Evolutionary conservation across 2,888 invertebrate genomes (phyloP).

Genomic region (Alviniconcha strummeri): DNA sequence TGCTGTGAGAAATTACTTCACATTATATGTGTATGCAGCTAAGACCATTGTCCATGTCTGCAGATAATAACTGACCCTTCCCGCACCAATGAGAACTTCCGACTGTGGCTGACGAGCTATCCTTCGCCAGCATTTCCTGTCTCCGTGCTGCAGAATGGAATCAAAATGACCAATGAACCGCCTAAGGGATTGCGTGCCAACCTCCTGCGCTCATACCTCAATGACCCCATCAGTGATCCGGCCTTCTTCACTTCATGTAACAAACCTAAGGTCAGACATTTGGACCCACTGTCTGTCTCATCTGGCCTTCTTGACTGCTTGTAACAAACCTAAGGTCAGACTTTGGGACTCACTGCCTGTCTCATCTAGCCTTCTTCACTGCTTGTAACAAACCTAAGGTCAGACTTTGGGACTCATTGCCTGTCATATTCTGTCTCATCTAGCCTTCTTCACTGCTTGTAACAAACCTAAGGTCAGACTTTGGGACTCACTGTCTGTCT

Average conservation of each 20-base stretch:
- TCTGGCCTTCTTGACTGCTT: not conserved
- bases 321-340: not conserved
- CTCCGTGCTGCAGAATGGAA: constrained; percentile 72
- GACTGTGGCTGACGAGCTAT: constrained; percentile 73
- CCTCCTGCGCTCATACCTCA: constrained; percentile 73
- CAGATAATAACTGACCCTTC: constrained; percentile 68
- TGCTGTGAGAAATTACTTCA: too few relatives aligned
- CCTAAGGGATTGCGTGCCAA: constrained; percentile 73
- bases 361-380: not conserved
- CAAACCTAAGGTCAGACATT: constrained; percentile 71
- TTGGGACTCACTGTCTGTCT: too few relatives aligned
- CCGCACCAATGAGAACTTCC: constrained; percentile 65
- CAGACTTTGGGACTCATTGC: too few relatives aligned
- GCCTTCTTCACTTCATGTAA: constrained; percentile 82
- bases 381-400: not conserved
- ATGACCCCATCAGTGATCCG: constrained; percentile 76
- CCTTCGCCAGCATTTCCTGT: constrained; percentile 73
- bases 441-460: not conserved
- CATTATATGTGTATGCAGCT: too few relatives aligned
- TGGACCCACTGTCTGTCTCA: not conserved
- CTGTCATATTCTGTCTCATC: not conserved
- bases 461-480: not conserved
- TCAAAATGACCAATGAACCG: constrained; percentile 74
- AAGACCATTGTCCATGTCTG: not conserved
- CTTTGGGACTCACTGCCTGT: not conserved